These are phyloP conservation scores for Climacteris rufus DNA, from an alignment of 2,113 vertebrate species.

Conservation along the genomic window DNA sequence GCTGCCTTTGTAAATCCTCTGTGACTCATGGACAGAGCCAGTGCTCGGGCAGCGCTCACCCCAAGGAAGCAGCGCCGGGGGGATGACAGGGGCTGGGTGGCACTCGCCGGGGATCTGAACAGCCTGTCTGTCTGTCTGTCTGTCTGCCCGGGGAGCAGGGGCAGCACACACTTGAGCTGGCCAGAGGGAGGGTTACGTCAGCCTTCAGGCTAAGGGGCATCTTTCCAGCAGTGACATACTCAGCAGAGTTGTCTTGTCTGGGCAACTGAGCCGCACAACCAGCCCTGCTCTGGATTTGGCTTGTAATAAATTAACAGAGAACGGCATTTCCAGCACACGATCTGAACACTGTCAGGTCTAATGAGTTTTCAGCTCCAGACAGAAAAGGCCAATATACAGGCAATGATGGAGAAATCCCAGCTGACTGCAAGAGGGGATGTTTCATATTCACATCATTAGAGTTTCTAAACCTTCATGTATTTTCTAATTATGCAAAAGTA, in stretches of 20 bases:
- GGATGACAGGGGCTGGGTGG: not conserved
- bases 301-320: not conserved
- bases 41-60: accelerated
- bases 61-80: accelerated
- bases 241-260: not conserved
- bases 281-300: conserved; percentile 1
- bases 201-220: not conserved
- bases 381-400: not conserved
- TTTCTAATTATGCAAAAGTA: conserved; percentile 15
- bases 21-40: not conserved
- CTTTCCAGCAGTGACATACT: not conserved
- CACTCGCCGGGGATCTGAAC: not conserved
- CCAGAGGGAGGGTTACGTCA: not conserved
- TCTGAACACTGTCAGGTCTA: conserved; percentile 29
- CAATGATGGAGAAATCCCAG: conserved; percentile 35
- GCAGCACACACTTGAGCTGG: not conserved
- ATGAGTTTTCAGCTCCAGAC: conserved; percentile 28
- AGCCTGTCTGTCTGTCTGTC: not conserved
- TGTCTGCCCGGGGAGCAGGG: not conserved
- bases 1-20: not conserved
- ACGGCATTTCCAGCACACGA: not conserved
- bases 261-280: not conserved
- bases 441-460: conserved; percentile 15
- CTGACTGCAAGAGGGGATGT: not conserved
- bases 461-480: not conserved